Base-by-base conservation (phyloP, 2,113 vertebrate genomes). In the Cyanoramphus novaezelandiae region DNA sequence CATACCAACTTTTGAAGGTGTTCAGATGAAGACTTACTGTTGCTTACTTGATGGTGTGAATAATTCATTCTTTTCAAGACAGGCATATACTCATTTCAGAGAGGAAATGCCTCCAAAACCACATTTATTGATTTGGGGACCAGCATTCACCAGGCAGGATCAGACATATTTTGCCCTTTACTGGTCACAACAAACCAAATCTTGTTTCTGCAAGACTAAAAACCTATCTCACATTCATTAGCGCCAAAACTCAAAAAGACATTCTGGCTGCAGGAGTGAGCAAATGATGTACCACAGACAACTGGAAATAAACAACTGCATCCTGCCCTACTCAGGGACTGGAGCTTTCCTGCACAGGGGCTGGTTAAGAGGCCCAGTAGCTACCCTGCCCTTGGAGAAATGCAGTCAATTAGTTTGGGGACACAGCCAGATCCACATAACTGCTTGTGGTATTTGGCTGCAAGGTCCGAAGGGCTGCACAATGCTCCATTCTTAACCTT, bases 61-160 rank as follows among this genome's bases (percentile, higher is more conserved):
- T 96, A 96, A 96, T 94, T 89, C 41, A 96, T 90, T 90, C 39
- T 96, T 96, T 94, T 93, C 77, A 84, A 95, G 62, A 79, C 31
- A 95, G 31, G 25, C 33, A 27, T 88, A 76, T 47, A 59, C 55
- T 78, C 44, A 65, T 92, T 95, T 93, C 64, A 82, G 28, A 84
- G 74, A 95, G 82, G 69, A 96, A 96, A 93, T 86, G 44, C 65
- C 82, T 96, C 62, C 80, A 95, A 96, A 95, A 68, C 95, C 96
- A 82, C 93, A 94, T 47, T 84, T 95, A 95, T 95, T 97, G 95
- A 94, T 91, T 27, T 49, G 76, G 46, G 69, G 47, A 93, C 69
- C 53, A 68, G 62, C 47, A 84, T 92, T 90, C 92, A 93, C 49
- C 72, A 88, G 74, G 46, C 12, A 95, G 39, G n/a, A 88, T 79